These are phyloP conservation scores for Chondrosia reniformis DNA, from an alignment of 37 sponge, comb jelly and placozoan genomes.

Conservation along the genomic window DNA sequence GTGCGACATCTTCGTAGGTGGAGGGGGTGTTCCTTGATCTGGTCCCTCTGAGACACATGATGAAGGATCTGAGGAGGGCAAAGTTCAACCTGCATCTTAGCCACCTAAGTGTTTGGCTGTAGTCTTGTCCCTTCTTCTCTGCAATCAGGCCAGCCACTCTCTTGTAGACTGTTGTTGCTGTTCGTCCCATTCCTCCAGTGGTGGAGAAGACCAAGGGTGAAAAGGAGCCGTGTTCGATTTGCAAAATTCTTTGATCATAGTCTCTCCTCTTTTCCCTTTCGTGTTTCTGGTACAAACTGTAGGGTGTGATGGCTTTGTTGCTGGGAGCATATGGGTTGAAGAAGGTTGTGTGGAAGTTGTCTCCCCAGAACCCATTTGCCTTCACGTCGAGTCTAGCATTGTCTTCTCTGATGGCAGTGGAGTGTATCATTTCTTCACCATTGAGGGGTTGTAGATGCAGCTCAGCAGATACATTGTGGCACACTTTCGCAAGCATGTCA, in stretches of 20 bases:
- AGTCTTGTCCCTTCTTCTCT: constrained; percentile 15
- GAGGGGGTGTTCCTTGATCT: not conserved
- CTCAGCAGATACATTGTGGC: not conserved
- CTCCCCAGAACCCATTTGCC: constrained; percentile 18
- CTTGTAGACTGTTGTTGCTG: constrained; percentile 5
- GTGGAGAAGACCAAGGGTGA: constrained; percentile 14
- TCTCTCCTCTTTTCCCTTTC: constrained; percentile 21
- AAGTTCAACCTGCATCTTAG: constrained; percentile 5
- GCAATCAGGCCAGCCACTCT: constrained; percentile 1
- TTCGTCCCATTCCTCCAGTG: constrained; percentile 7
- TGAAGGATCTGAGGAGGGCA: constrained; percentile 20
- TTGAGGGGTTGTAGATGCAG: constrained; percentile 1
- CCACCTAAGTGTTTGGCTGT: constrained; percentile 12
- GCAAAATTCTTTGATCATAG: constrained; percentile 4
- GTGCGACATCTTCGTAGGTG: not conserved
- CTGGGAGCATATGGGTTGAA: constrained; percentile 25
- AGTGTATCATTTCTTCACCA: constrained; percentile 1
- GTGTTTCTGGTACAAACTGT: constrained; percentile 10
- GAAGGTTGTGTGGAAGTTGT: constrained; percentile 22
- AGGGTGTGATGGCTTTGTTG: constrained; percentile 8
- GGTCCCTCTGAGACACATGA: constrained; percentile 29
- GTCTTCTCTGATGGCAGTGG: constrained; percentile 9
- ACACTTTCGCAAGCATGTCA: not conserved
- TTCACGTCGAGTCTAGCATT: constrained; percentile 17
- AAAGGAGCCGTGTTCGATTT: constrained; percentile 13